These are phyloP conservation scores for Eolophus roseicapilla DNA, from an alignment of 2,113 vertebrate genomes.

Conservation along the genomic window DNA sequence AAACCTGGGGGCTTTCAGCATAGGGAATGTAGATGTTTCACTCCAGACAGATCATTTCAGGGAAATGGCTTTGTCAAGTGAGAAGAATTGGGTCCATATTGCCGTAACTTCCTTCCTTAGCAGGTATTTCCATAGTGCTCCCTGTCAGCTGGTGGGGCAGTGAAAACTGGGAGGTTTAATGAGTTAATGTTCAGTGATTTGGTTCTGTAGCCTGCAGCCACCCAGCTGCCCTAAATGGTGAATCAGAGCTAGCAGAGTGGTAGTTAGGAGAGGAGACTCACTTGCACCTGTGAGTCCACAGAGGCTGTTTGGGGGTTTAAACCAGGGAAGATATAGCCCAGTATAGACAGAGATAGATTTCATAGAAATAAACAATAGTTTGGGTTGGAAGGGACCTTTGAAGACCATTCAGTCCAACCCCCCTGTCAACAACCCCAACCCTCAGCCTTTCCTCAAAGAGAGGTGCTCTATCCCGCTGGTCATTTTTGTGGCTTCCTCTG, in stretches of 20 bases:
- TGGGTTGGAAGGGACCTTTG: not conserved
- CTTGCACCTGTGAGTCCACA: not conserved
- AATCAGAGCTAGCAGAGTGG: not conserved
- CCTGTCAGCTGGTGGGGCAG: not conserved
- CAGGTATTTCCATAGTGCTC: not conserved
- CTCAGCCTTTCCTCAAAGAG: not conserved
- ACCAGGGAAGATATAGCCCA: not conserved
- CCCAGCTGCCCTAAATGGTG: not conserved
- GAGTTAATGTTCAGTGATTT: rapidly evolving
- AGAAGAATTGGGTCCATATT: not conserved
- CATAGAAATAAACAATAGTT: not conserved
- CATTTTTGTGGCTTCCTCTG: not conserved
- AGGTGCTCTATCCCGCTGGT: rapidly evolving
- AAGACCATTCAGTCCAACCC: not conserved
- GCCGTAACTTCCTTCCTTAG: not conserved
- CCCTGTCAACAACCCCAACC: not conserved
- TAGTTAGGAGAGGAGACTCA: not conserved
- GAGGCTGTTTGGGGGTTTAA: not conserved
- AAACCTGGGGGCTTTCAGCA: not conserved
- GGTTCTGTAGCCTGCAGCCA: not conserved
- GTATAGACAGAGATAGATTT: not conserved
- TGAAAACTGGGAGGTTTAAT: not conserved
- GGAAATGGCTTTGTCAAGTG: not conserved
- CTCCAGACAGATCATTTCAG: not conserved
- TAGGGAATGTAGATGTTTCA: not conserved